Percentiles rank a stretch among this genome's conserved stretches.
phyloP scores from a whole-genome alignment of 2,113 vertebrate species.

The Corydoras sp. region DNA sequence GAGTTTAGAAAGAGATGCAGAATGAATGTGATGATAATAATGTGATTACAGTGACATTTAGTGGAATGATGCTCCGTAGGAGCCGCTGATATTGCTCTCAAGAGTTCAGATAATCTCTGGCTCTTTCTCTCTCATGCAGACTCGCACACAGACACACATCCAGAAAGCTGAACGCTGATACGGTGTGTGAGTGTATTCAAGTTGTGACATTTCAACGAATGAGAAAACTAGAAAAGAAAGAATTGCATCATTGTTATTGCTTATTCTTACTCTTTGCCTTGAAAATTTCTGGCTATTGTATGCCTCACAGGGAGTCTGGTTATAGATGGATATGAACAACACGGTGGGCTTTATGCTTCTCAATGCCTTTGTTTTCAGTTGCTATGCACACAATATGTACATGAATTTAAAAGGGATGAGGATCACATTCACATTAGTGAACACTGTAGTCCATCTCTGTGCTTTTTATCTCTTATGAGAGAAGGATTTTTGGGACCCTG shows the following conservation, averaged over 20 bases:
- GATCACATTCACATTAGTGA: no score
- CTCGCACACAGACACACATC: neutral
- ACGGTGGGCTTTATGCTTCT: neutral
- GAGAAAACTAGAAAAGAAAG: neutral
- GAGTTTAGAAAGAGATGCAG: neutral
- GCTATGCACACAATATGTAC: no score
- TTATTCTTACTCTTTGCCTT: conserved; percentile 16
- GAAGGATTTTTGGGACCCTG: no score
- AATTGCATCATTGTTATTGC: conserved; percentile 11
- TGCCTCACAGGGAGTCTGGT: neutral
- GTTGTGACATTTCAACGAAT: conserved; percentile 1
- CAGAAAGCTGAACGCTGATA: neutral
- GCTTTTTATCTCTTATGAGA: no score
- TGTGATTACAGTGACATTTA: conserved; percentile 7
- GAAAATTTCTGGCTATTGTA: neutral
- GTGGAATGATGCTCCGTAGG: neutral
- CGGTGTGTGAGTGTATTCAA: neutral
- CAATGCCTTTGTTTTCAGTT: neutral
- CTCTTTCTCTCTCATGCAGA: neutral
- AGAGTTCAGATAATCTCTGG: neutral
- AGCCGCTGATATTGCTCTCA: neutral
- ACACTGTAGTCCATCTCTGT: no score
- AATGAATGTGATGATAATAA: conserved; percentile 11
- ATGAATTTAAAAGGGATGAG: no score
- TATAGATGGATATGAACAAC: conserved; percentile 6